Base-by-base conservation (phyloP, 2,888 invertebrate genomes). In the Bedellia somnulentella region DNA sequence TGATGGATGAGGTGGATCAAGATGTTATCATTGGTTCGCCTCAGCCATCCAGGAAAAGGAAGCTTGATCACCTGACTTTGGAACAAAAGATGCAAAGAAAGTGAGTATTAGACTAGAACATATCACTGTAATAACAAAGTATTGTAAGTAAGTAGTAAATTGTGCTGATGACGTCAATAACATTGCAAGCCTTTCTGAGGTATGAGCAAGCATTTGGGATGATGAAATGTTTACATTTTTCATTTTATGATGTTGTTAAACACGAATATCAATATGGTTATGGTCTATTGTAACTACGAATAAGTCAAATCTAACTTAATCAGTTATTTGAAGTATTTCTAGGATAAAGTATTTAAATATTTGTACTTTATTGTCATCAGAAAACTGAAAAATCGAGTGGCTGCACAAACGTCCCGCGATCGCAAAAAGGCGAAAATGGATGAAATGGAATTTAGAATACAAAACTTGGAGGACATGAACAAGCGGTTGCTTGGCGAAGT, bases 351-450 rank as follows among this genome's bases (percentile, higher is more conserved):
- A n/a, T n/a, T n/a, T n/a, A n/a, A n/a, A n/a, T n/a, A n/a, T n/a
- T n/a, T n/a, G n/a, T n/a, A n/a, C n/a, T n/a, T n/a, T n/a, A n/a
- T 8, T 22, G 4, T 27, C 35, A 71, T 15, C 60, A 94, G 96
- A 59, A 96, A 96, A 71, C 59, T 96, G 46, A 96, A 96, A 61
- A 97, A 97, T 59, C 82, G 97, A 41, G 94, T 97, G 15, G 97
- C 98, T 17, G 98, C 98, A 2, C 98, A 98, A 67, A 94, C 93
- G 27, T 97, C 97, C 1, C 83, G 98, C 31, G 98, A 98, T 63
- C 82, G 95, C 25, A 98, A 98, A 57, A 97, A 97, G 60, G 91
- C 90, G 1, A 87, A 86, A 54, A 88, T 97, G 83, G 88, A 90
- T 41, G 90, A 93, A 43, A 83, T 97, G 79, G 95, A 96, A 57